Conservation (phyloP, 1,140 invertebrate genomes). For the Nephotettix cincticeps region DNA sequence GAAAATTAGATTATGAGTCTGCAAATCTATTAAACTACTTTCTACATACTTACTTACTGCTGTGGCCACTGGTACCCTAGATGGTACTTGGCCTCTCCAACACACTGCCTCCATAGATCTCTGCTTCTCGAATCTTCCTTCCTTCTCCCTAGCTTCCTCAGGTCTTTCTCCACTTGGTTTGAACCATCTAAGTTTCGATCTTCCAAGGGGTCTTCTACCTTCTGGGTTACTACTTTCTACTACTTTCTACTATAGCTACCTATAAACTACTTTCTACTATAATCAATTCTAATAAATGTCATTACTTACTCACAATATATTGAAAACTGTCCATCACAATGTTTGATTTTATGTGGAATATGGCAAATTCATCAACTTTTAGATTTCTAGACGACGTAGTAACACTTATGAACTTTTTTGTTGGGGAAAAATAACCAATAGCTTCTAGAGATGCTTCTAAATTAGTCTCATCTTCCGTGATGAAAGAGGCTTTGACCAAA, state of each 20-base stretch:
- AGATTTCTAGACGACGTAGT: constrained; percentile 45
- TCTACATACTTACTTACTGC: no score
- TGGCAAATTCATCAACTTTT: constrained; percentile 49
- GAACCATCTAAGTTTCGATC: no score
- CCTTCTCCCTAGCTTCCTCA: no score
- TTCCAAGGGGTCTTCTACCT: no score
- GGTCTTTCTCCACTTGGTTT: no score
- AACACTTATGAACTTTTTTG: constrained; percentile 46
- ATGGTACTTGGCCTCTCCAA: no score
- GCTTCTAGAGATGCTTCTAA: constrained; percentile 42
- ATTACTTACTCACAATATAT: constrained; percentile 49
- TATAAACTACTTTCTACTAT: not conserved
- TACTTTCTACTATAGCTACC: not conserved
- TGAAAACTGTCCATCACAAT: constrained; percentile 49
- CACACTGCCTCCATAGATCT: no score
- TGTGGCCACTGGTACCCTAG: no score
- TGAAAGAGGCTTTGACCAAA: constrained; percentile 44
- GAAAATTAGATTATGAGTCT: no score
- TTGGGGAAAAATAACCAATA: constrained; percentile 41
- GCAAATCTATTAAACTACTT: no score
- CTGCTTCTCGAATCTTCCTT: no score
- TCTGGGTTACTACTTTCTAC: no score
- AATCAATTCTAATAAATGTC: not conserved
- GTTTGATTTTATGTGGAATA: constrained; percentile 52
- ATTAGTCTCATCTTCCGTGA: constrained; percentile 41